Evolutionary conservation across 2,888 invertebrate genomes (phyloP).

Genomic region (Empis stercorea): DNA sequence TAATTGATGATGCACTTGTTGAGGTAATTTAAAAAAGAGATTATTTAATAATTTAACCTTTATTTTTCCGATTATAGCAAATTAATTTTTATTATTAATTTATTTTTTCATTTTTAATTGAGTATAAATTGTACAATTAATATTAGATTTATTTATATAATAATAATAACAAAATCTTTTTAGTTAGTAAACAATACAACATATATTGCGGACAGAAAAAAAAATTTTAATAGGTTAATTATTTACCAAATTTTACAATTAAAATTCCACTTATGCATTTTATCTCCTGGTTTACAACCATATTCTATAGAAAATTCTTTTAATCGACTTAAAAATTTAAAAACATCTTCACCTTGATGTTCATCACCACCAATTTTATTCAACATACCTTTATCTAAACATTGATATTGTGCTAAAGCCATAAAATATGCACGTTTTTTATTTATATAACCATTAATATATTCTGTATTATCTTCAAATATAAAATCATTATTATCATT

Average conservation of each 20-base stretch:
- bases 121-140: no score
- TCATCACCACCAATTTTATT: neutral
- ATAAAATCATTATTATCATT: neutral
- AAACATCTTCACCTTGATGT: neutral
- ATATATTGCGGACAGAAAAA: no score
- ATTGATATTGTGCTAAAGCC: neutral
- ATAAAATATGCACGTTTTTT: neutral
- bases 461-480: neutral
- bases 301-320: neutral
- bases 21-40: constrained; percentile 47
- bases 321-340: neutral
- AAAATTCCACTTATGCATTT: neutral
- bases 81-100: no score
- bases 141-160: no score
- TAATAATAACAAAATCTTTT: no score
- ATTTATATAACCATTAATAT: neutral
- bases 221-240: no score
- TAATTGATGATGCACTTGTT: constrained; percentile 85
- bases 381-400: neutral
- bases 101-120: no score
- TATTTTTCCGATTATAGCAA: no score
- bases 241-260: neutral
- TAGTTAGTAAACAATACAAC: no score
- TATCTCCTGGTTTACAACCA: neutral
- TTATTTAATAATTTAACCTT: no score